Evolutionary conservation across 2,888 invertebrate species (phyloP).

Genomic region (Drosophila anceps): DNA sequence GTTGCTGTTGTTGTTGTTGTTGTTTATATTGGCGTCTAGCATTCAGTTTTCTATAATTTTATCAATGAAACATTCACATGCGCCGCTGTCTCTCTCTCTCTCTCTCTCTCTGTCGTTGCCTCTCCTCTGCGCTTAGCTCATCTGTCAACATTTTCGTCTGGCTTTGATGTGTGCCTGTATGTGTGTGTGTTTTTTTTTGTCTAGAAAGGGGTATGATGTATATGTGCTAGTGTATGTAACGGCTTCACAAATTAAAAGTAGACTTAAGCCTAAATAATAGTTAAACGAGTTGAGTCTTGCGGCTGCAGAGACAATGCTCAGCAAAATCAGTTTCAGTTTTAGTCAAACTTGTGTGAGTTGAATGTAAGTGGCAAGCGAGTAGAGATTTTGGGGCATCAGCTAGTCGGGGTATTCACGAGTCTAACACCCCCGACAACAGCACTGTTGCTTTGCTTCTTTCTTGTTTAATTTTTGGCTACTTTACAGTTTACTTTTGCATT

Average conservation of each 20-base stretch:
- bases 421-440: no score
- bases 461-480: constrained; percentile 10
- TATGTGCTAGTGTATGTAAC: constrained; percentile 1
- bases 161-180: constrained; percentile 40
- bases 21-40: constrained; percentile 60
- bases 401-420: not conserved
- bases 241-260: not conserved
- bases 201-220: not conserved
- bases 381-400: not conserved
- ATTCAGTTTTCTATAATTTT: constrained; percentile 54
- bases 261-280: not conserved
- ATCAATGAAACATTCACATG: constrained; percentile 54
- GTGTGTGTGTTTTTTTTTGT: constrained; percentile 1
- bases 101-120: not conserved
- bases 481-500: constrained; percentile 32
- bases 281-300: not conserved
- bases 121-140: constrained; percentile 9
- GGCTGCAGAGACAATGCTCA: not conserved
- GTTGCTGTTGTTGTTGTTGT: constrained; percentile 4
- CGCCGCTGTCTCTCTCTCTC: not conserved
- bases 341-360: no score
- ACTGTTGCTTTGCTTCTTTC: not conserved
- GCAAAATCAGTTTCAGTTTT: not conserved
- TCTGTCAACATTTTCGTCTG: constrained; percentile 53
- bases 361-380: not conserved